Conservation (phyloP, 2,888 invertebrate species). For the Tridacna crocea region DNA sequence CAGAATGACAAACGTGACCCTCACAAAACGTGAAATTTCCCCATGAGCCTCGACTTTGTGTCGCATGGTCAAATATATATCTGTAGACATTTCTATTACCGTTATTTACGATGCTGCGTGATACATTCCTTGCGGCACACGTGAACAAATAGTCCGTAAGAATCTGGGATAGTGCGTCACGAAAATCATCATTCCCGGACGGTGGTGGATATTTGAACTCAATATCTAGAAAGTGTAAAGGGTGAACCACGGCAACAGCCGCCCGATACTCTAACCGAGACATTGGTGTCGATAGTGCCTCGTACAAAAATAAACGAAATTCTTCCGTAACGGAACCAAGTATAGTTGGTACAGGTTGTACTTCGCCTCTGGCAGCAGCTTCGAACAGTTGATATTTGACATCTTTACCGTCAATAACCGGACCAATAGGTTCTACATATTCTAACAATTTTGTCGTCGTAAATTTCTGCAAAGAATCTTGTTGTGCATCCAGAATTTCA, state of each 20-base stretch:
- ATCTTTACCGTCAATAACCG: slow-evolving; percentile 72
- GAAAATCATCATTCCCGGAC: slow-evolving; percentile 50
- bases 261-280: slow-evolving; percentile 41
- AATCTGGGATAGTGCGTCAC: slow-evolving; percentile 55
- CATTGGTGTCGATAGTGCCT: slow-evolving; percentile 53
- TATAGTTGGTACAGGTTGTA: slow-evolving; percentile 73
- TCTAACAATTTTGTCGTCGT: slow-evolving; percentile 72
- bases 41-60: slow-evolving; percentile 67
- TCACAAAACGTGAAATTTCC: slow-evolving; percentile 71
- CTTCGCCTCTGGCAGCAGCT: slow-evolving; percentile 55
- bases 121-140: slow-evolving; percentile 68
- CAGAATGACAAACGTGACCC: slow-evolving; percentile 76
- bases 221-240: slow-evolving; percentile 55
- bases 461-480: slow-evolving; percentile 52
- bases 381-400: slow-evolving; percentile 67
- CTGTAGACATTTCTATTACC: slow-evolving; percentile 45
- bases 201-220: slow-evolving; percentile 65
- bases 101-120: slow-evolving; percentile 24
- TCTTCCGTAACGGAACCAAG: slow-evolving; percentile 75
- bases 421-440: slow-evolving; percentile 76
- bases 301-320: slow-evolving; percentile 71
- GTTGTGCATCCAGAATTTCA: slow-evolving; percentile 71
- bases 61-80: slow-evolving; percentile 75
- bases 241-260: slow-evolving; percentile 33
- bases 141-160: slow-evolving; percentile 75